phyloP scores from a whole-genome alignment of 1,140 invertebrate genomes.

The Stegodyphus mimosarum region DNA sequence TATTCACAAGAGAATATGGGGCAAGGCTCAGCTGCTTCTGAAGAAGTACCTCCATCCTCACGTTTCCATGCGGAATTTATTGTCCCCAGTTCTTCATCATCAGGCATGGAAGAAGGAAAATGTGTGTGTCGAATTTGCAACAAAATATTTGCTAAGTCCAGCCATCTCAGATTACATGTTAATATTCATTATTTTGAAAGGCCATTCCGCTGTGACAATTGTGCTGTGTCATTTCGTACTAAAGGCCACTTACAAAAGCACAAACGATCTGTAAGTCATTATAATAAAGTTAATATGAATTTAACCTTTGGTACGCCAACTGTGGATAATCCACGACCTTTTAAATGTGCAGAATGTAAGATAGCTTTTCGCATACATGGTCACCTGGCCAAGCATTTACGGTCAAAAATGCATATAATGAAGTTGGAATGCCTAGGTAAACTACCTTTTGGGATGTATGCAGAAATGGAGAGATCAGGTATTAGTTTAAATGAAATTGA shows the following conservation, averaged over 20 bases:
- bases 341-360: conserved; percentile 94
- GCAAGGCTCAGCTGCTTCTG: conserved; percentile 14
- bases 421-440: conserved; percentile 92
- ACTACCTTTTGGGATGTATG: conserved; percentile 94
- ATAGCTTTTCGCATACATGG: conserved; percentile 96
- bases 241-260: conserved; percentile 94
- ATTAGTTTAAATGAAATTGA: conserved; percentile 92
- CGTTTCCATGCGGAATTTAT: conserved; percentile 43
- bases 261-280: conserved; percentile 87
- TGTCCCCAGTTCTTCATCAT: conserved; percentile 40
- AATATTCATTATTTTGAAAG: conserved; percentile 97
- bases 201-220: conserved; percentile 90
- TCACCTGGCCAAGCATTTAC: conserved; percentile 94
- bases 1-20: conserved; percentile 21
- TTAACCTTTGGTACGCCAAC: conserved; percentile 86
- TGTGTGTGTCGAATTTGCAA: conserved; percentile 88
- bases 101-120: conserved; percentile 74
- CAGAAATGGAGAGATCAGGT: conserved; percentile 90
- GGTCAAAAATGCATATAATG: conserved; percentile 97
- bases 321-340: conserved; percentile 90
- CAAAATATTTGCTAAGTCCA: conserved; percentile 89
- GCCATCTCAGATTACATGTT: conserved; percentile 89
- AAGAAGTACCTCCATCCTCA: conserved; percentile 19
- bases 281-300: conserved; percentile 88
- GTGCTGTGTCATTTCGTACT: conserved; percentile 89